A percentile compares a stretch with the other conserved stretches of the same genome.
Conservation (phyloP, 2,797 vertebrate species). For the Oreochromis mossambicus region DNA sequence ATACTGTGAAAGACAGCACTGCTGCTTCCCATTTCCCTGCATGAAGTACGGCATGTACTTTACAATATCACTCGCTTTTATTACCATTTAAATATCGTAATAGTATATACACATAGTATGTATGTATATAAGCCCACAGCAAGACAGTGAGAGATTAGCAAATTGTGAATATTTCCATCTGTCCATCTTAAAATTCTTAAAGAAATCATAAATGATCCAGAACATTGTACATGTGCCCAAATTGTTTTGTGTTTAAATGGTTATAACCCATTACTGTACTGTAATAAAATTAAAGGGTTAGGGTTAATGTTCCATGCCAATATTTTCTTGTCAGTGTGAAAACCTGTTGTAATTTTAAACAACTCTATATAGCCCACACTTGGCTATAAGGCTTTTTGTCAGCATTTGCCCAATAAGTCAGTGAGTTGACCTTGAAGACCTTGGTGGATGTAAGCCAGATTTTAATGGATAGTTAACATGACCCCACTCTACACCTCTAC, state of each 20-base stretch:
- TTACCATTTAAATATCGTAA: neutral
- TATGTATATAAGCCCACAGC: neutral
- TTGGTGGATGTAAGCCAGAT: neutral
- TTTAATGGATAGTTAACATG: neutral
- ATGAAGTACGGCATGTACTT: neutral
- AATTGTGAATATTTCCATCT: neutral
- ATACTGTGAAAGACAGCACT: neutral
- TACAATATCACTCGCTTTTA: neutral
- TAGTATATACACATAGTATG: neutral
- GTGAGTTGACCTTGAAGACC: neutral
- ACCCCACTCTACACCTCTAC: neutral
- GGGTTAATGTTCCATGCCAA: neutral
- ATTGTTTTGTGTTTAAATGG: neutral
- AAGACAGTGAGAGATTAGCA: neutral
- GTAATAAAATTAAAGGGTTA: neutral
- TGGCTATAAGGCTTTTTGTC: neutral
- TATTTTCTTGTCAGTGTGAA: neutral
- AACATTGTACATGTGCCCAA: neutral
- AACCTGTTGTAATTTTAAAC: neutral
- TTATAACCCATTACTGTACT: neutral
- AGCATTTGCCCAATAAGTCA: neutral
- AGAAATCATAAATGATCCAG: neutral
- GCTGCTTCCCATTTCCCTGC: neutral
- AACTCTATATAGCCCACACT: neutral
- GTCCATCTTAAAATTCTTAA: neutral